phyloP scores from a whole-genome alignment of 2,888 invertebrate genomes.

The Habrosyne pyritoides region DNA sequence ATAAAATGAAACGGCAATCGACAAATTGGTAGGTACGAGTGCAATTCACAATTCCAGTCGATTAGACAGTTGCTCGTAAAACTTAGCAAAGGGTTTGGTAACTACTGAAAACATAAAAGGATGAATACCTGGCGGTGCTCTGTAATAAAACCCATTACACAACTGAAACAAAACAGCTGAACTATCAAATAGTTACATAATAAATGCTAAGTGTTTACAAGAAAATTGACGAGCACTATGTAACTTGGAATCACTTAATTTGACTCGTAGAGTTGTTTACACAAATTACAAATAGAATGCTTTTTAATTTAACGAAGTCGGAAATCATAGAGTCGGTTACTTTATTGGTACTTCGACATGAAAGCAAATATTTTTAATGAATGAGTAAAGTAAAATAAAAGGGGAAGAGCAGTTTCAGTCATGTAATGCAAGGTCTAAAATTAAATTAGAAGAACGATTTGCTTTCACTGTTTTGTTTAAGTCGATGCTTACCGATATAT shows the following conservation, averaged over 20 bases:
- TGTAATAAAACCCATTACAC: slow-evolving; percentile 9
- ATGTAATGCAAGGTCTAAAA: background rate
- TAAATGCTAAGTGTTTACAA: background rate
- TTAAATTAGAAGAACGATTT: background rate
- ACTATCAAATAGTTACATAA: slow-evolving; percentile 4
- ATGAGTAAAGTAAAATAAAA: background rate
- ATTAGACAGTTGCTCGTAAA: slow-evolving; percentile 5
- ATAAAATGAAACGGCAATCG: slow-evolving; percentile 3
- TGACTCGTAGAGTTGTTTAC: background rate
- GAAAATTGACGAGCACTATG: background rate
- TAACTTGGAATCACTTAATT: background rate
- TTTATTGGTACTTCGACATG: background rate
- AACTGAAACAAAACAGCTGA: slow-evolving; percentile 10
- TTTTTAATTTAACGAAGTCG: background rate
- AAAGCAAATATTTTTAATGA: background rate
- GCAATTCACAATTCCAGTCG: background rate
- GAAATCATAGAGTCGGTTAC: background rate
- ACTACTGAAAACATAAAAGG: slow-evolving; percentile 5
- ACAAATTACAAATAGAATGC: background rate
- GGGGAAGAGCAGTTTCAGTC: background rate
- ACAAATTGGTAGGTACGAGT: background rate
- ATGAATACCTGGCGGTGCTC: background rate
- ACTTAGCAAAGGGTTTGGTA: slow-evolving; percentile 1
- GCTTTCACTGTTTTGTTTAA: too few relatives aligned
- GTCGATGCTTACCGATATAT: too few relatives aligned